Evolutionary conservation across 2,113 vertebrate species (phyloP).

Genomic region (Vanacampus margaritifer): DNA sequence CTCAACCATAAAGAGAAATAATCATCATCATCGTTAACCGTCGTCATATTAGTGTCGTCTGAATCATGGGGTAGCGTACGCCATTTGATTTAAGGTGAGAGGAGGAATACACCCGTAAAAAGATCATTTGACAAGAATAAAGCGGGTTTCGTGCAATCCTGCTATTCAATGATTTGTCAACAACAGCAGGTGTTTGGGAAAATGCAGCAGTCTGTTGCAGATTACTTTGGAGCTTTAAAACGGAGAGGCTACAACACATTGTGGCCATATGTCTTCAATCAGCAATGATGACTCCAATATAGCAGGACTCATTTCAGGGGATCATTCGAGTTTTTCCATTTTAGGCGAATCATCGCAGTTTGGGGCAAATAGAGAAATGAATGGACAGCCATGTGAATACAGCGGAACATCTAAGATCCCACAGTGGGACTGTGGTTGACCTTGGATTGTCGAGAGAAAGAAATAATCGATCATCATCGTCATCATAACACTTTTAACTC

Average conservation of each 20-base stretch:
- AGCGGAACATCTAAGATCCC: background rate
- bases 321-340: constrained; percentile 6
- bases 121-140: constrained; percentile 11
- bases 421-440: background rate
- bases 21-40: background rate
- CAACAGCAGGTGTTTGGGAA: constrained; percentile 54
- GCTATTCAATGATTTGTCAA: constrained; percentile 21
- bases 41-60: background rate
- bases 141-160: constrained; percentile 6
- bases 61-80: background rate
- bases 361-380: constrained; percentile 14
- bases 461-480: too few relatives aligned
- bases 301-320: constrained; percentile 22
- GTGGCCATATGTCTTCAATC: constrained; percentile 35
- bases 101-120: background rate
- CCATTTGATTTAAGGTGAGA: background rate
- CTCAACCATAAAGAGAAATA: constrained; percentile 9
- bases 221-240: constrained; percentile 54
- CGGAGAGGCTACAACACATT: constrained; percentile 36
- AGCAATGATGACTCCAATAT: constrained; percentile 50
- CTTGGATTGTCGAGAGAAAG: background rate
- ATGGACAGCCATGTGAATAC: background rate
- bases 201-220: constrained; percentile 44
- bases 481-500: too few relatives aligned
- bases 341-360: too few relatives aligned